Conservation (phyloP, 2,113 vertebrate genomes). For the Microcebus tavaratra region DNA sequence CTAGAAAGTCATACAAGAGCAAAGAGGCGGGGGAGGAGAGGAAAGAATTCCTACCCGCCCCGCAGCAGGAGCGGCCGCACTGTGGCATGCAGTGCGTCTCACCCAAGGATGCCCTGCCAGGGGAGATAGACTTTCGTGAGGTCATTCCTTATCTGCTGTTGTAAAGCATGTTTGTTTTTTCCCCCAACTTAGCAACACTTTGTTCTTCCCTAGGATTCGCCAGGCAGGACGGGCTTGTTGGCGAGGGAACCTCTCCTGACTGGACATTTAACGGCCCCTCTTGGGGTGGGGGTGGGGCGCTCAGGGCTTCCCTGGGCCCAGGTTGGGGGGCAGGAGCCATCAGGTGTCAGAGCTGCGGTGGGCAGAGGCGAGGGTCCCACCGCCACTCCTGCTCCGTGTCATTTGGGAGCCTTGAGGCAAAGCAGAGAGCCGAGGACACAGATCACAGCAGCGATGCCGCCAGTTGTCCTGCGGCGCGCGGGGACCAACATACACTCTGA, state of each 20-base stretch:
- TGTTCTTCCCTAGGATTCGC: neutral
- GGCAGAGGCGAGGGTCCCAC: fast-evolving
- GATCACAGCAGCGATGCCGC: fast-evolving
- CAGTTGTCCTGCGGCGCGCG: neutral
- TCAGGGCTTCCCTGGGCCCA: neutral
- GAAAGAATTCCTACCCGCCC: neutral
- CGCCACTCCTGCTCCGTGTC: fast-evolving
- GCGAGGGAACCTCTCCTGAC: neutral
- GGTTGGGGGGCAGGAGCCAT: too few relatives aligned
- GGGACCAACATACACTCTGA: neutral
- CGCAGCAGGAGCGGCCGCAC: neutral
- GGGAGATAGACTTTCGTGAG: neutral
- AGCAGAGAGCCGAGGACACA: neutral
- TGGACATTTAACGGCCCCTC: fast-evolving
- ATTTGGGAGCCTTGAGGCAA: neutral
- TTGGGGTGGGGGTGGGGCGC: too few relatives aligned
- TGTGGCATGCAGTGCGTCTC: too few relatives aligned
- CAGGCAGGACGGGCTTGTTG: neutral
- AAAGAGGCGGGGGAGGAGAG: neutral
- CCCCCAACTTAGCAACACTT: neutral
- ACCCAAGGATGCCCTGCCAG: neutral
- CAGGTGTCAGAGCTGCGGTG: fast-evolving
- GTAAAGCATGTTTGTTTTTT: neutral
- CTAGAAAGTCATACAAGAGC: neutral
- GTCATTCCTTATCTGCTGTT: neutral